Base-by-base conservation (phyloP, 2,113 vertebrate genomes). In the Dromaius novaehollandiae region DNA sequence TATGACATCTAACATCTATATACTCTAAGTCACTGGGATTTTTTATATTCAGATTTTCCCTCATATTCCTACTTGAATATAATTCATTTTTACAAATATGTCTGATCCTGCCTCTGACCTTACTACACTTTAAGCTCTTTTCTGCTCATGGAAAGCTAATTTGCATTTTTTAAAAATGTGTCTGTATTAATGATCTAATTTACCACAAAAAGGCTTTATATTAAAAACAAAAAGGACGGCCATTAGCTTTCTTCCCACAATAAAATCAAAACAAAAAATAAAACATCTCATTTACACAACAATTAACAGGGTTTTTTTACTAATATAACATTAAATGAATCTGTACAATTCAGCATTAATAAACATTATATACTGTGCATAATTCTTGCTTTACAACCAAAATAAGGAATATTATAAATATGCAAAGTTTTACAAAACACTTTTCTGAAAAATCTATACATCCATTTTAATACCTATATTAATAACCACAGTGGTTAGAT, bases 401-500 rank as follows among this genome's bases (percentile, higher is more conserved):
- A 97, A 96, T 90, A 96, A 95, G 18, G 89, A 76, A 74, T 56
- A 96, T 64, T 80, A 96, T 65, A 98, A 97, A 98, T 92, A 97
- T 80, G 86, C 65, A 96, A 98, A 97, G 89, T 97, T 97, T 95
- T 88, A 96, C 73, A 96, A 97, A 97, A 96, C 95, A 97, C 89
- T 96, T 91, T 86, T 90, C 85, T 94, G 73, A 95, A 95, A 97
- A 97, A 96, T 90, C 91, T 96, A 96, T 95, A 71, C 93, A 94
- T 96, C 36, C 82, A 93, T 90, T 93, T 97, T 94, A 97, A 95
- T 96, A 89, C 50, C 82, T 87, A 53, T 95, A 96, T 93, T 97
- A 97, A 97, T 96, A 97, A 96, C 32, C 34, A 90, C 22, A 94
- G 75, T 93, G 83, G 91, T 97, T 95, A 96, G 87, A 95, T 97